These are phyloP conservation scores for Salticus scenicus DNA, from an alignment of 2,888 invertebrate genomes.

Conservation along the genomic window DNA sequence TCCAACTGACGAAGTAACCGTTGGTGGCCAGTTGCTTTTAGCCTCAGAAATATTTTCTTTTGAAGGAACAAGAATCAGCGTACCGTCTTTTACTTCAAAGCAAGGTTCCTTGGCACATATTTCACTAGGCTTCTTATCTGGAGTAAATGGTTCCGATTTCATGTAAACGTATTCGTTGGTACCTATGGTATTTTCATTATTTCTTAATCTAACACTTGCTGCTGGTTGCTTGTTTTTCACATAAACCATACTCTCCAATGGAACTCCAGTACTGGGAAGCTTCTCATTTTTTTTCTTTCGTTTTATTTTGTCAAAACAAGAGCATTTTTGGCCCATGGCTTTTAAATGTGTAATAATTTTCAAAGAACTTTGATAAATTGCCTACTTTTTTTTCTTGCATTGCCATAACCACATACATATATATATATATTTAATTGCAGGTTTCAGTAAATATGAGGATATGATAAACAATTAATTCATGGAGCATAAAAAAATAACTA, in stretches of 20 bases:
- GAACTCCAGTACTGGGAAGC: no score
- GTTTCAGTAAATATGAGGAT: neutral
- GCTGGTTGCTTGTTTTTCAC: neutral
- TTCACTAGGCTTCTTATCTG: neutral
- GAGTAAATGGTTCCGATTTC: neutral
- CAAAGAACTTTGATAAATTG: no score
- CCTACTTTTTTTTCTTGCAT: neutral
- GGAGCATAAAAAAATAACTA: neutral
- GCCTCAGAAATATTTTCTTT: neutral
- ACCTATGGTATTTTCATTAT: neutral
- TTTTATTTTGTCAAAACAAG: neutral
- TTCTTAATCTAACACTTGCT: neutral
- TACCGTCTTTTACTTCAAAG: neutral
- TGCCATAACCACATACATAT: neutral
- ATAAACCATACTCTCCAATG: no score
- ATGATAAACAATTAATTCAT: neutral
- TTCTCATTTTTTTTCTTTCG: neutral
- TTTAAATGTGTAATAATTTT: neutral
- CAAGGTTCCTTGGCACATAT: neutral
- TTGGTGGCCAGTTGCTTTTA: neutral
- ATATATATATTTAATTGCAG: no score
- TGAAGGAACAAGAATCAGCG: neutral
- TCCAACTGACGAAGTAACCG: neutral
- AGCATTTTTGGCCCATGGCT: neutral
- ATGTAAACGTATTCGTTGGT: neutral